Base-by-base conservation (phyloP, 1,140 invertebrate genomes). In the Scaptomyza pallida region DNA sequence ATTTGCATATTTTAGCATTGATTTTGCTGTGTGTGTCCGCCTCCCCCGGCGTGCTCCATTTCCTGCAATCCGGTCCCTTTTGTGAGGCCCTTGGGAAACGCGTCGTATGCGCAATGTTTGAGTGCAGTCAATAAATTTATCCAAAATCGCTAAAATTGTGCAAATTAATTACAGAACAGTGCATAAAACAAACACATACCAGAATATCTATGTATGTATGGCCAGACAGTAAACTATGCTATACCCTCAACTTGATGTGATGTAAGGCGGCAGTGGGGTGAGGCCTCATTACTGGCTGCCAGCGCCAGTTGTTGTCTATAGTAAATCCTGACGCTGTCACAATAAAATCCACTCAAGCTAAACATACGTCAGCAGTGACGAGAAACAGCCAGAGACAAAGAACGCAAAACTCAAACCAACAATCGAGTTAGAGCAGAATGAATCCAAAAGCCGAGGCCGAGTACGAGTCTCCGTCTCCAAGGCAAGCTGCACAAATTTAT, bases 1-100 rank as follows among this genome's bases (percentile, higher is more conserved):
- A 89, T 89, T 89, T 89, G 79, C 85, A 89, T 89, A 89, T 89
- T 89, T 89, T 74, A 89, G 83, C 85, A 89, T 89, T 89, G 85
- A 89, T 89, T 89, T 89, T 44, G 62, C 30, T 40, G 3, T 48
- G 12, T 17, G n/a, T n/a, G n/a, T n/a, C n/a, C n/a, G n/a, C n/a
- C 10, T 23, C 40, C 8, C 35, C 16, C 13, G 1, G 2, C 30
- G 8, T 10, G 5, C 17, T n/a, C n/a, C n/a, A n/a, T n/a, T 9
- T 26, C 33, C 13, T 6, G 13, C 19, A n/a, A 5, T 6, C 17
- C 21, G 21, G 23, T 54, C 13, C 43, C 26, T 17, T n/a, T 44
- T 26, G 30, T 30, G 59, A 50, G 54, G 15, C 63, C 12, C 35
- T 60, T 48, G 59, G 77, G 43, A 72, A 16, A 71, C 63, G 50